These are phyloP conservation scores for Chelonia mydas DNA, from an alignment of 2,797 vertebrate genomes.

Conservation along the genomic window DNA sequence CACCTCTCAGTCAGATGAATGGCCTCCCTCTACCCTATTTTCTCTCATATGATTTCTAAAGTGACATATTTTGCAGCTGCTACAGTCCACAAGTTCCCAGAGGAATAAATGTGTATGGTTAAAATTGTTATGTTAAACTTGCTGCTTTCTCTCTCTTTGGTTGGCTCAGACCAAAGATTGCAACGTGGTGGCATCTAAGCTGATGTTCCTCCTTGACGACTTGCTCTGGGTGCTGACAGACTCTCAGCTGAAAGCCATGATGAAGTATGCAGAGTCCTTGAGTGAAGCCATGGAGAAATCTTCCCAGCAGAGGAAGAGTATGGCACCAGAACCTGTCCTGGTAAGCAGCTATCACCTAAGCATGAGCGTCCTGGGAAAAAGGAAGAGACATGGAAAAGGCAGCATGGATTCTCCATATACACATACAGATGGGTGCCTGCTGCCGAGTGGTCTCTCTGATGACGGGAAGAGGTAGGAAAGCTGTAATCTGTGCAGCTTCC, in stretches of 20 bases:
- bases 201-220: constrained; percentile 96
- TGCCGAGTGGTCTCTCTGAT: background rate
- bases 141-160: background rate
- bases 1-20: background rate
- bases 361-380: background rate
- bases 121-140: background rate
- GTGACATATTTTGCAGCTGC: background rate
- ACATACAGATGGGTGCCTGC: background rate
- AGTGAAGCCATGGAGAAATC: constrained; percentile 98
- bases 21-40: background rate
- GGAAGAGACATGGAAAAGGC: background rate
- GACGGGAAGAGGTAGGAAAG: fast-evolving
- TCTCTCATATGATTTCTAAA: background rate
- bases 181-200: constrained; percentile 95
- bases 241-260: constrained; percentile 97
- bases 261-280: constrained; percentile 96
- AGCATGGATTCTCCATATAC: background rate
- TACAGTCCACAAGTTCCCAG: background rate
- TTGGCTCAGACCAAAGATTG: constrained; percentile 93
- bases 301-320: constrained; percentile 93
- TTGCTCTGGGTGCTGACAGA: constrained; percentile 98
- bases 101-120: background rate
- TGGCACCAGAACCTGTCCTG: constrained; percentile 91
- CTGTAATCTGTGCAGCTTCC: background rate
- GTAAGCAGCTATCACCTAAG: constrained; percentile 67